phyloP scores from a whole-genome alignment of 2,888 invertebrate species.

The Gymnoscelis rufifasciata region DNA sequence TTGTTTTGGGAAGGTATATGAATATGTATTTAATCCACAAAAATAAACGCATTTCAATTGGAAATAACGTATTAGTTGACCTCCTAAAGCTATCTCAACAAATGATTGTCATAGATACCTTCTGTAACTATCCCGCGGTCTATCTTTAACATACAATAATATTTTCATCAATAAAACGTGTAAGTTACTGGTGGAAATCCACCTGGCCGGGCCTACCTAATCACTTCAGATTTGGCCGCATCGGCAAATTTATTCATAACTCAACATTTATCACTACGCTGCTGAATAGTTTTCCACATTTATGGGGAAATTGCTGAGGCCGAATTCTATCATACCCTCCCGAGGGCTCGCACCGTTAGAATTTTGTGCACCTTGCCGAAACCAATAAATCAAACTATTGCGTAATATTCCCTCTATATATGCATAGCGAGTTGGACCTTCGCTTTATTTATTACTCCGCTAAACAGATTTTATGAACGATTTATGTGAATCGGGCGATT shows the following conservation, averaged over 20 bases:
- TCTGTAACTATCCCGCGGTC: too few relatives aligned
- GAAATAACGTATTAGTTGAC: too few relatives aligned
- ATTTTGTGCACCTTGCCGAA: constrained; percentile 70
- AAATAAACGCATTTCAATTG: too few relatives aligned
- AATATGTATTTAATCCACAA: too few relatives aligned
- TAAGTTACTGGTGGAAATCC: constrained; percentile 39
- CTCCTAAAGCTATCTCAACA: too few relatives aligned
- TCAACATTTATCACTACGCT: constrained; percentile 69
- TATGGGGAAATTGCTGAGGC: constrained; percentile 65
- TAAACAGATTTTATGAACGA: constrained; percentile 65
- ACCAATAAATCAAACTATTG: constrained; percentile 76
- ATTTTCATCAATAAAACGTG: too few relatives aligned
- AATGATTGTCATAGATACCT: too few relatives aligned
- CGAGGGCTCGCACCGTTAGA: constrained; percentile 61
- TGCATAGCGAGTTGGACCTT: constrained; percentile 61
- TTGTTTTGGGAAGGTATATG: too few relatives aligned
- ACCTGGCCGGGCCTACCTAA: constrained; percentile 64
- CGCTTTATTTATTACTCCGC: constrained; percentile 66
- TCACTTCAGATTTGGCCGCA: constrained; percentile 63
- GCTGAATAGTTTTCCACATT: constrained; percentile 66
- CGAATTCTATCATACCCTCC: constrained; percentile 65
- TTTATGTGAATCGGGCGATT: constrained; percentile 48
- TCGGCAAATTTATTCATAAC: constrained; percentile 73
- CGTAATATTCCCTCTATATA: constrained; percentile 72
- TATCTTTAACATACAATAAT: too few relatives aligned